Base-by-base conservation (phyloP, 2,888 invertebrate genomes). In the Synergus laeviventris region DNA sequence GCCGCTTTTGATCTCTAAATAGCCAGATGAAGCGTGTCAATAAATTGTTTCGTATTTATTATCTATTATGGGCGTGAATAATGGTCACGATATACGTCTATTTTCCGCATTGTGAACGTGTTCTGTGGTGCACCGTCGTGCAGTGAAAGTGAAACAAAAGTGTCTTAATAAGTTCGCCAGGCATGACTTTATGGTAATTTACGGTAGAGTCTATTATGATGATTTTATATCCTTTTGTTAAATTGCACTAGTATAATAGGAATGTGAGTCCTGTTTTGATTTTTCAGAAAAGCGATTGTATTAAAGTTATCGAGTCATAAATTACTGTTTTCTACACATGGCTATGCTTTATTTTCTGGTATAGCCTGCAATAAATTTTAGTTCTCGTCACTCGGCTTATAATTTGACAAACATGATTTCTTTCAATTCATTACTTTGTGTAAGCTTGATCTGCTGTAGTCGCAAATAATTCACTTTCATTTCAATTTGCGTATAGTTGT, bases 131-230 rank as follows among this genome's bases (percentile, higher is more conserved):
- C 18, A 9, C 2, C 11, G 59, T 36, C 70, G 49, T 70, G 49
- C 16, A 70, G 49, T 49, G 70, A 70, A 70, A 70, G 70, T 70
- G 36, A 70, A 70, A 70, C 70, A 70, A 70, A 70, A 70, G 70
- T 49, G 36, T 36, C 45, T 70, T 70, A 31, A 36, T 31, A 49
- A 70, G 49, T 54, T 54, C 18, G 49, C 9, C 18, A 54, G 49
- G 11, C 11, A 54, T n/a, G n/a, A n/a, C 9, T 54, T 54, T 0
- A 54, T 54, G 9, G n/a, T 18, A 18, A 54, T n/a, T 18, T 18
- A 18, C 18, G 45, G 18, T 49, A 18, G 45, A 70, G 31, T 18
- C 49, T 31, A 36, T 70, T 49, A 49, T 70, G n/a, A 70, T 11
- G 61, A 31, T 66, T 66, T 45, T 45, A 14, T 66, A 45, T 3